Conservation (phyloP, 2,888 invertebrate genomes). For the Archaeoteleia sp. region DNA sequence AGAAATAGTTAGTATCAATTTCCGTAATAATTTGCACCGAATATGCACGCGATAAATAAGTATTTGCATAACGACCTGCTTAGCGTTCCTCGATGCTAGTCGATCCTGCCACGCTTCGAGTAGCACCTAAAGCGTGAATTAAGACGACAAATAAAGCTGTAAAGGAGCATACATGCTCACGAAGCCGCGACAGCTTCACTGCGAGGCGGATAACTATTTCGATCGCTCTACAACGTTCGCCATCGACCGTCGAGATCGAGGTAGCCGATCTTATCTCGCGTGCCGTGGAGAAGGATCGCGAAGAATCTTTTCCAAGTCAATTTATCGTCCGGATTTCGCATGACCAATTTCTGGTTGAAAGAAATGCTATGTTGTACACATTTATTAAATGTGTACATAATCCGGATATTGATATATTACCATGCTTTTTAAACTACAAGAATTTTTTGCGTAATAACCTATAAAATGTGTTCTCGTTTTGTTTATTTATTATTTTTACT, state of each 20-base stretch:
- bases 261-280: slow-evolving; percentile 12
- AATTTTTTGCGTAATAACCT: no score
- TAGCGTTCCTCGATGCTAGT: neutral
- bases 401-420: no score
- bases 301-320: slow-evolving; percentile 18
- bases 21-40: neutral
- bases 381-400: no score
- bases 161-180: slow-evolving; percentile 3
- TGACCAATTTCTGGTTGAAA: slow-evolving; percentile 18
- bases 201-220: slow-evolving; percentile 10
- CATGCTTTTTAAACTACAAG: no score
- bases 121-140: slow-evolving; percentile 9
- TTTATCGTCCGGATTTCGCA: slow-evolving; percentile 16
- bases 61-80: slow-evolving; percentile 4
- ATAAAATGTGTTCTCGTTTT: no score
- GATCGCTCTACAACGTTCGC: slow-evolving; percentile 6
- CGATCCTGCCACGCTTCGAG: slow-evolving; percentile 5
- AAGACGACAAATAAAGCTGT: slow-evolving; percentile 16
- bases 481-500: no score
- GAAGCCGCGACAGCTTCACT: slow-evolving; percentile 2
- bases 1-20: slow-evolving; percentile 1
- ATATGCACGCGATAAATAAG: no score
- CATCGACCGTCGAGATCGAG: slow-evolving; percentile 6
- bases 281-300: slow-evolving; percentile 10
- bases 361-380: no score